Conservation (phyloP, 2,888 invertebrate genomes). For the Cosmia trapezina region DNA sequence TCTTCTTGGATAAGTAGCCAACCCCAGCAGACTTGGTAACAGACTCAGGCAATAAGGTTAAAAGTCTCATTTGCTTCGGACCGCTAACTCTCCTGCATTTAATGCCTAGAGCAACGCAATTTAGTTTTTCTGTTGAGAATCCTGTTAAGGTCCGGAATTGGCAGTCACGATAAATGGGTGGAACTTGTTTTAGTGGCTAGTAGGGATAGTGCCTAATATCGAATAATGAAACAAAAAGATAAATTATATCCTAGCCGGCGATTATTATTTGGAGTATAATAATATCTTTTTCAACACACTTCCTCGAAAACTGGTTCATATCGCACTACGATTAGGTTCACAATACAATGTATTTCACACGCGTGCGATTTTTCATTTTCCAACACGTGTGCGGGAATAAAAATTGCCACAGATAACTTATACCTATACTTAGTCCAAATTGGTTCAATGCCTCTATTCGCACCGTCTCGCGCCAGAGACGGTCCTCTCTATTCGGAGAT, state of each 20-base stretch:
- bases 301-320: no score
- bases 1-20: neutral
- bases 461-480: no score
- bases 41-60: constrained; percentile 32
- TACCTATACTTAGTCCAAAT: no score
- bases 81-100: constrained; percentile 41
- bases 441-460: no score
- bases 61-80: constrained; percentile 43
- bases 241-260: no score
- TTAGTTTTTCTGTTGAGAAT: constrained; percentile 44
- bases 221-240: neutral
- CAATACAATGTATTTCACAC: no score
- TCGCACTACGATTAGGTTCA: no score
- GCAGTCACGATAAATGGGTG: constrained; percentile 21
- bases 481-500: no score
- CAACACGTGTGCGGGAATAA: no score
- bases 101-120: constrained; percentile 43
- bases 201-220: neutral
- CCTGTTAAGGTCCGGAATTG: constrained; percentile 40
- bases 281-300: no score
- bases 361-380: no score
- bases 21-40: neutral
- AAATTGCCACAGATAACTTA: no score
- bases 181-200: constrained; percentile 16
- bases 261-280: neutral